These are phyloP conservation scores for Dasysyrphus tricinctus DNA, from an alignment of 2,888 invertebrate genomes.

Conservation along the genomic window DNA sequence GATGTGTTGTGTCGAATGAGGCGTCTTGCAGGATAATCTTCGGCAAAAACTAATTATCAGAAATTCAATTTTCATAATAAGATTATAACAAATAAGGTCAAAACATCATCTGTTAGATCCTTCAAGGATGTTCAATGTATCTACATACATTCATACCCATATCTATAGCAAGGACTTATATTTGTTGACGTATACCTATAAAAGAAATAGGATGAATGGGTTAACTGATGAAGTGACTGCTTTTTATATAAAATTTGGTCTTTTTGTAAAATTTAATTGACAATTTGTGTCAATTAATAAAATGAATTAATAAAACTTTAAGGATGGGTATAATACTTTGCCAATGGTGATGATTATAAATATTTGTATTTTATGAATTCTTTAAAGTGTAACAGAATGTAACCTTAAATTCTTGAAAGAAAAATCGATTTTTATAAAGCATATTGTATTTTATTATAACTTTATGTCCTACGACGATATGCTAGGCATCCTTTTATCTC, in stretches of 20 bases:
- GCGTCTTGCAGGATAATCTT: not conserved
- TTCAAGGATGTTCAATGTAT: not conserved
- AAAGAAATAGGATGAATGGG: not conserved
- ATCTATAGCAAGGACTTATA: no score
- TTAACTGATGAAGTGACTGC: not conserved
- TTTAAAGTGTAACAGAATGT: no score
- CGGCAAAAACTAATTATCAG: slow-evolving; percentile 15
- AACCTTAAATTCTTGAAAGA: no score
- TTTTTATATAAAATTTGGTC: not conserved
- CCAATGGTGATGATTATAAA: no score
- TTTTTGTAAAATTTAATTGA: not conserved
- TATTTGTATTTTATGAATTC: no score
- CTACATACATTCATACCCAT: no score
- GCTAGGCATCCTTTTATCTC: no score
- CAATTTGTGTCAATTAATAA: no score
- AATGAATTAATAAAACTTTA: no score
- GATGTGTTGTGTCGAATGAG: slow-evolving; percentile 1
- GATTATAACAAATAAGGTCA: slow-evolving; percentile 9
- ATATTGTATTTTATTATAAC: no score
- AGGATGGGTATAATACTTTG: not conserved
- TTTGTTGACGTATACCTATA: not conserved
- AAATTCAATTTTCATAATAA: slow-evolving; percentile 28
- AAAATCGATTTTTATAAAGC: no score
- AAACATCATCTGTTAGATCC: not conserved
- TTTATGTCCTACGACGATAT: no score